phyloP scores from a whole-genome alignment of 2,113 vertebrate genomes.

The Dromas ardeola region DNA sequence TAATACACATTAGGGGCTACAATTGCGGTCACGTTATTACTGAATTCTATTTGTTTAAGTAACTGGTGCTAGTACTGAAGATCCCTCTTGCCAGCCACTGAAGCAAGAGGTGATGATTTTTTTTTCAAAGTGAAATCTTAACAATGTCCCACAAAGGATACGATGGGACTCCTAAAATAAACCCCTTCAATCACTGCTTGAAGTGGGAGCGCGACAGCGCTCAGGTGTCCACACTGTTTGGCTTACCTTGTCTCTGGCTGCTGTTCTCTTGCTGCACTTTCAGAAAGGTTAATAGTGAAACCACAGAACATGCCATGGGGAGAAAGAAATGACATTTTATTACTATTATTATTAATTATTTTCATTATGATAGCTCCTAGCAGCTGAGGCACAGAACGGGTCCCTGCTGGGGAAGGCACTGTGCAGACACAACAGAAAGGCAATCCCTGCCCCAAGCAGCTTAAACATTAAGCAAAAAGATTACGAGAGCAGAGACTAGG shows the following conservation, averaged over 20 bases:
- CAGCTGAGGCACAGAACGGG: not conserved
- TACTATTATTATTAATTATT: constrained; percentile 21
- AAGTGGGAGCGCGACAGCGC: not conserved
- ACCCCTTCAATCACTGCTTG: not conserved
- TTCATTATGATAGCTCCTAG: not conserved
- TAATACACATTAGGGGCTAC: not conserved
- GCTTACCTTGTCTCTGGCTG: not conserved
- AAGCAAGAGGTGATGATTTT: not conserved
- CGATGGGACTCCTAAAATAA: not conserved
- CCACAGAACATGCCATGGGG: not conserved
- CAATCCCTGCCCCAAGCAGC: not conserved
- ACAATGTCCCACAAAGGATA: not conserved
- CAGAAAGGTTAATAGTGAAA: not conserved
- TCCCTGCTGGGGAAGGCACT: not conserved
- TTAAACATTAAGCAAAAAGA: not conserved
- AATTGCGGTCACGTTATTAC: not conserved
- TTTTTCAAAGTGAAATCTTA: not conserved
- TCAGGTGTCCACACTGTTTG: not conserved
- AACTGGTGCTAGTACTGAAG: not conserved
- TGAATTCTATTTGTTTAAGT: not conserved
- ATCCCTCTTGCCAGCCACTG: not conserved
- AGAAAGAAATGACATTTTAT: not conserved
- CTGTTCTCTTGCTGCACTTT: not conserved
- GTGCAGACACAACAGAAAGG: not conserved
- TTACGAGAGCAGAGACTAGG: not conserved